Percentiles rank a stretch among this genome's conserved stretches.
Evolutionary conservation across 2,113 vertebrate species (phyloP).

Genomic region (Phylloscopus trochilus): DNA sequence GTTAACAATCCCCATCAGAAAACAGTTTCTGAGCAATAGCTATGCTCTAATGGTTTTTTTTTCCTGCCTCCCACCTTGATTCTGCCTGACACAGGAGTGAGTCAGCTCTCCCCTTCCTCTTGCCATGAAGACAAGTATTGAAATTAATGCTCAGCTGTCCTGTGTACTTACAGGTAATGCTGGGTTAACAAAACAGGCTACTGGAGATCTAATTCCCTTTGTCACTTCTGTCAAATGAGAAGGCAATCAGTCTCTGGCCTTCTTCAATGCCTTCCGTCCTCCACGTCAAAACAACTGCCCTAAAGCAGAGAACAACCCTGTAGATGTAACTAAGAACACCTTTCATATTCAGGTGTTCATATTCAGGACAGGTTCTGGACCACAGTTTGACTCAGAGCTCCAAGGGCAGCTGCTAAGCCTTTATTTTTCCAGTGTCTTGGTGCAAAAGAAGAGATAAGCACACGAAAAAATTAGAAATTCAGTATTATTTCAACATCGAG

Average conservation of each 20-base stretch:
- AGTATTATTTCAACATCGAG: background rate
- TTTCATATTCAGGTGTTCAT: background rate
- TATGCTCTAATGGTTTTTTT: background rate
- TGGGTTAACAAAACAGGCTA: background rate
- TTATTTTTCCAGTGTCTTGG: background rate
- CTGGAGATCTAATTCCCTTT: background rate
- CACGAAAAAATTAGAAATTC: background rate
- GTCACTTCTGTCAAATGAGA: background rate
- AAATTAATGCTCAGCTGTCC: background rate
- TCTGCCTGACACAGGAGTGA: background rate
- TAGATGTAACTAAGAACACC: background rate
- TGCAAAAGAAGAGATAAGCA: background rate
- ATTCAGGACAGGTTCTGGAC: background rate
- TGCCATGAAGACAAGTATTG: background rate
- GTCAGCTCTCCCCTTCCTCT: background rate
- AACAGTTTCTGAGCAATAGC: background rate
- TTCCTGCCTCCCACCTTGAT: background rate
- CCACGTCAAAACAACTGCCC: background rate
- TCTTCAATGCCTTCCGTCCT: background rate
- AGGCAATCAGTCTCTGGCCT: background rate
- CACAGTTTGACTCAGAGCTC: background rate
- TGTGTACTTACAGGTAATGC: background rate
- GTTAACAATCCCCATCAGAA: slow-evolving; percentile 7
- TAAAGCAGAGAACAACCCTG: background rate
- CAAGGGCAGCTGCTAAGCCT: background rate